Evolutionary conservation across 2,888 invertebrate genomes (phyloP).

Genomic region (Epinotia ramella): DNA sequence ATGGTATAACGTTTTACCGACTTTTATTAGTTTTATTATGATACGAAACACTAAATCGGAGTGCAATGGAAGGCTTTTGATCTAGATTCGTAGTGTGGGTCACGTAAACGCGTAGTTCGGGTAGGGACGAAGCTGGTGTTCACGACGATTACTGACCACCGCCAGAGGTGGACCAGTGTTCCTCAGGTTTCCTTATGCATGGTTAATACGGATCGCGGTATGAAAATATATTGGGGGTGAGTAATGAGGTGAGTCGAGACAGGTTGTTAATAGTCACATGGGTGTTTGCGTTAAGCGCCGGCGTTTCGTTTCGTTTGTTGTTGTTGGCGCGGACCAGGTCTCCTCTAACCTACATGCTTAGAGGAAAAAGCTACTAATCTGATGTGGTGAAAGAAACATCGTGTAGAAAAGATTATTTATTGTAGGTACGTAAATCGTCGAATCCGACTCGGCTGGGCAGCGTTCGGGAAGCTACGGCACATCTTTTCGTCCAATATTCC

Average conservation of each 20-base stretch:
- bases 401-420: background rate
- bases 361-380: conserved; percentile 2
- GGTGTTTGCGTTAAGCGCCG: conserved; percentile 2
- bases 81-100: conserved; percentile 2
- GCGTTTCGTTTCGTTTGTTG: background rate
- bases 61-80: background rate
- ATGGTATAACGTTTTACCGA: background rate
- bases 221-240: background rate
- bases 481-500: too few species aligned
- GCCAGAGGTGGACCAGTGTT: background rate
- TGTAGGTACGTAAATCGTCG: background rate
- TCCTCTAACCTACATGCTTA: conserved; percentile 18
- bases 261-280: background rate
- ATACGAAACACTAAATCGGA: background rate
- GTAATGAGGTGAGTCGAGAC: background rate
- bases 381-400: conserved; percentile 4
- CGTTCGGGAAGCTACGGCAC: too few species aligned
- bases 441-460: too few species aligned
- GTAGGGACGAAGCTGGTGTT: too few species aligned
- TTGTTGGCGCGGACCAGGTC: background rate
- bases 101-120: conserved; percentile 16
- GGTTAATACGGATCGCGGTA: background rate
- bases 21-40: conserved; percentile 4
- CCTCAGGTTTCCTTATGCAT: background rate
- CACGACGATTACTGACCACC: too few species aligned